phyloP scores from a whole-genome alignment of 2,113 vertebrate species.

The Brachypodius melanocephalos region DNA sequence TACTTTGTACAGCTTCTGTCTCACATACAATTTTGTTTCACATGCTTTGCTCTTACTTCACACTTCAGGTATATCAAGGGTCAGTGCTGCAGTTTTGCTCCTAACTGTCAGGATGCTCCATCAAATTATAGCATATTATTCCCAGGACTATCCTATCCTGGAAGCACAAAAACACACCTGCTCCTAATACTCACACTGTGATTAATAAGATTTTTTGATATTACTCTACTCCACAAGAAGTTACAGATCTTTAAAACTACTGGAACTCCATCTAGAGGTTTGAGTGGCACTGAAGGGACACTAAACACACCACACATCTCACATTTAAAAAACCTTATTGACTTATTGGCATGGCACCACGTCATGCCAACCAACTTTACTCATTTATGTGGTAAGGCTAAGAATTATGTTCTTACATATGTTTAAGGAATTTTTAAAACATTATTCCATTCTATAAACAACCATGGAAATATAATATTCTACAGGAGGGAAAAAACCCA shows the following conservation, averaged over 20 bases:
- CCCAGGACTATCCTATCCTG: neutral
- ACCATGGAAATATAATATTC: neutral
- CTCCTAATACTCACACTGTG: neutral
- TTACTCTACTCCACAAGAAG: neutral
- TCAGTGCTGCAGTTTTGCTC: neutral
- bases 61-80: neutral
- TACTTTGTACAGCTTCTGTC: neutral
- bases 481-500: neutral
- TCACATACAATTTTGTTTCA: neutral
- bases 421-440: neutral
- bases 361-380: neutral
- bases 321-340: neutral
- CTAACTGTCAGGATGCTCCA: constrained; percentile 1
- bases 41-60: neutral
- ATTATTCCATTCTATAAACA: neutral
- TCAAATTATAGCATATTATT: neutral
- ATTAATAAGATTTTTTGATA: neutral
- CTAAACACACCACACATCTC: neutral
- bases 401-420: neutral
- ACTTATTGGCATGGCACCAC: neutral
- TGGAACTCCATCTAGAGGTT: neutral
- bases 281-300: neutral
- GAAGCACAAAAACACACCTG: constrained; percentile 2
- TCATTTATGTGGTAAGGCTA: neutral
- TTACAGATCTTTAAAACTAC: neutral